Conservation (phyloP, 1,140 invertebrate species). For the Orchesella cincta region DNA sequence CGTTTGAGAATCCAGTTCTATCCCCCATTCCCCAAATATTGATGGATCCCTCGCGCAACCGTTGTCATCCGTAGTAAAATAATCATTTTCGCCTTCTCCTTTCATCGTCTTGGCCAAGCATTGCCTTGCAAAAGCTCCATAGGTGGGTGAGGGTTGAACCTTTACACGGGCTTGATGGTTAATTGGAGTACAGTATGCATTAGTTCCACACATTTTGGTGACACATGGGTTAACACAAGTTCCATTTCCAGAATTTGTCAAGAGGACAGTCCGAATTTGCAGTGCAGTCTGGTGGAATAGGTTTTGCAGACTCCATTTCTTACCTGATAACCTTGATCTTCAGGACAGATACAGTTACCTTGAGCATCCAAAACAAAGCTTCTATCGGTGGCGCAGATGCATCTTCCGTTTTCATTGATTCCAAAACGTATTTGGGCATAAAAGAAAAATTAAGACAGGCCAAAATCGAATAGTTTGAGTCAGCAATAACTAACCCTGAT, state of each 20-base stretch:
- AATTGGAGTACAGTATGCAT: slow-evolving; percentile 76
- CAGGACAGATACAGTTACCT: slow-evolving; percentile 76
- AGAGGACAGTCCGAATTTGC: slow-evolving; percentile 75
- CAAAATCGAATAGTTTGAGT: neutral
- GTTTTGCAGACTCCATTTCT: slow-evolving; percentile 66
- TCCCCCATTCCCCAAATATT: slow-evolving; percentile 91
- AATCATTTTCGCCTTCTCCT: slow-evolving; percentile 86
- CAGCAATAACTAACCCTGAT: slow-evolving; percentile 62
- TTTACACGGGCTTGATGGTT: slow-evolving; percentile 84
- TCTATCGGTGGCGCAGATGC: slow-evolving; percentile 74
- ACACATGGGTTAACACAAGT: slow-evolving; percentile 76
- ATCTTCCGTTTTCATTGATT: slow-evolving; percentile 73
- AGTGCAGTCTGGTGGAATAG: slow-evolving; percentile 65
- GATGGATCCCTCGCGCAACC: slow-evolving; percentile 89
- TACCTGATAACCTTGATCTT: slow-evolving; percentile 69
- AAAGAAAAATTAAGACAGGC: neutral
- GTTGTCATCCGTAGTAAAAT: slow-evolving; percentile 88
- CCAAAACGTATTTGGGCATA: slow-evolving; percentile 58
- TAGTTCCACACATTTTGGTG: slow-evolving; percentile 68
- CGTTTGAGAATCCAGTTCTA: slow-evolving; percentile 77
- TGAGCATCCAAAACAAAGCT: slow-evolving; percentile 73
- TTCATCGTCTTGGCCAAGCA: slow-evolving; percentile 88
- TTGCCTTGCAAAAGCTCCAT: slow-evolving; percentile 88
- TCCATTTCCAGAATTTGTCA: slow-evolving; percentile 71
- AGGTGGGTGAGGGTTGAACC: slow-evolving; percentile 89